A percentile compares a stretch with the other conserved stretches of the same genome.
Evolutionary conservation across 2,888 invertebrate species (phyloP).

Genomic region (Limenitis camilla): DNA sequence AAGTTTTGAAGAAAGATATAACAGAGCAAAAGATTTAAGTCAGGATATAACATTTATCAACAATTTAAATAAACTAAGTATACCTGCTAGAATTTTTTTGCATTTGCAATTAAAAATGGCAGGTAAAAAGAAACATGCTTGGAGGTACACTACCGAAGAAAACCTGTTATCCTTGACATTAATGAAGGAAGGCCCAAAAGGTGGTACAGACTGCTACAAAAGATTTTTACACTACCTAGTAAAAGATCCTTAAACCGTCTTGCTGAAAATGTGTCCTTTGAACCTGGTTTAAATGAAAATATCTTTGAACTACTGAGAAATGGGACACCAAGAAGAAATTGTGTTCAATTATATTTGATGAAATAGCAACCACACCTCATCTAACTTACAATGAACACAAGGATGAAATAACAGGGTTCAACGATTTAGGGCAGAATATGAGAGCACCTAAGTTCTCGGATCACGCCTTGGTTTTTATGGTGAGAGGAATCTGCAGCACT

Average conservation of each 20-base stretch:
- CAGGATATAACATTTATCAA: no score
- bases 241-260: conserved; percentile 12
- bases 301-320: conserved; percentile 4
- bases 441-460: conserved; percentile 16
- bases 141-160: conserved; percentile 11
- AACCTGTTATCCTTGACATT: conserved; percentile 10
- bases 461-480: conserved; percentile 28
- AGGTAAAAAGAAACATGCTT: conserved; percentile 12
- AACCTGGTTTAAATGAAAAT: conserved; percentile 4
- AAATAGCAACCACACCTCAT: conserved; percentile 16
- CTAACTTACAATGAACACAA: conserved; percentile 11
- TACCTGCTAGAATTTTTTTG: no score
- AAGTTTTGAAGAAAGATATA: no score
- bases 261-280: conserved; percentile 1
- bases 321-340: conserved; percentile 14
- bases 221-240: conserved; percentile 16
- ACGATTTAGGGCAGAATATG: conserved; percentile 15
- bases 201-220: conserved; percentile 12
- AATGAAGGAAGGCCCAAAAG: conserved; percentile 14
- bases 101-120: no score
- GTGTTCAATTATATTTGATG: conserved; percentile 17
- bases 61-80: no score
- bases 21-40: no score
- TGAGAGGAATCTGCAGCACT: no score
- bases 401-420: conserved; percentile 19